Evolutionary conservation across 2,113 vertebrate genomes (phyloP).

Genomic region (Patagioenas fasciata): DNA sequence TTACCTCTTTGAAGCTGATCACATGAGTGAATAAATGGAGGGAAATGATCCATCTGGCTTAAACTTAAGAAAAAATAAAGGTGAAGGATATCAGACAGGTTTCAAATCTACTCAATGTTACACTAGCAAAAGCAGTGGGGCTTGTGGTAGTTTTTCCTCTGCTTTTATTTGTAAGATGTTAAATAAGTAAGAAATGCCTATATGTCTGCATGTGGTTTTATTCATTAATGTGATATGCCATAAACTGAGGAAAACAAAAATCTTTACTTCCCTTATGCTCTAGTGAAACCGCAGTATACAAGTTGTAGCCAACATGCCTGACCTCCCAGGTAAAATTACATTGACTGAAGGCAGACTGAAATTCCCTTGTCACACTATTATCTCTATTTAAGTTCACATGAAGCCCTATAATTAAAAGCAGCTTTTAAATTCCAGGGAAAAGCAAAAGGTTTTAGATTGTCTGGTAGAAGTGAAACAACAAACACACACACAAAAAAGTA

Average conservation of each 20-base stretch:
- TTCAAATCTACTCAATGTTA: not conserved
- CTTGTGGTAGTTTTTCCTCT: fast-evolving
- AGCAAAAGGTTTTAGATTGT: not conserved
- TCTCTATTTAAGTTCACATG: not conserved
- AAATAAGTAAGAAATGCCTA: not conserved
- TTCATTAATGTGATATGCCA: not conserved
- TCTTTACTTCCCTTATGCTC: not conserved
- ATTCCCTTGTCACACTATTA: not conserved
- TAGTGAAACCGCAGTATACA: not conserved
- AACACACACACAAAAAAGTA: not conserved
- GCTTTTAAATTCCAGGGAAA: not conserved
- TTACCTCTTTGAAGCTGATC: not conserved
- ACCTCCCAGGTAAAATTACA: not conserved
- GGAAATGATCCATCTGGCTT: not conserved
- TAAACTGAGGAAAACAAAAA: not conserved
- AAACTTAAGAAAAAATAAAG: not conserved
- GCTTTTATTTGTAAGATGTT: not conserved
- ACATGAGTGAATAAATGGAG: not conserved
- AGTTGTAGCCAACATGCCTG: fast-evolving
- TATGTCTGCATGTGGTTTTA: not conserved
- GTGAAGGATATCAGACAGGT: not conserved
- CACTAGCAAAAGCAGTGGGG: not conserved
- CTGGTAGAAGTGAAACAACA: not conserved
- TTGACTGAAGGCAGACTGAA: not conserved
- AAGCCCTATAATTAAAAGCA: constrained; percentile 9